Percentiles rank a stretch among this genome's conserved stretches.
Conservation (phyloP, 2,113 vertebrate genomes). For the Symphodus melops region DNA sequence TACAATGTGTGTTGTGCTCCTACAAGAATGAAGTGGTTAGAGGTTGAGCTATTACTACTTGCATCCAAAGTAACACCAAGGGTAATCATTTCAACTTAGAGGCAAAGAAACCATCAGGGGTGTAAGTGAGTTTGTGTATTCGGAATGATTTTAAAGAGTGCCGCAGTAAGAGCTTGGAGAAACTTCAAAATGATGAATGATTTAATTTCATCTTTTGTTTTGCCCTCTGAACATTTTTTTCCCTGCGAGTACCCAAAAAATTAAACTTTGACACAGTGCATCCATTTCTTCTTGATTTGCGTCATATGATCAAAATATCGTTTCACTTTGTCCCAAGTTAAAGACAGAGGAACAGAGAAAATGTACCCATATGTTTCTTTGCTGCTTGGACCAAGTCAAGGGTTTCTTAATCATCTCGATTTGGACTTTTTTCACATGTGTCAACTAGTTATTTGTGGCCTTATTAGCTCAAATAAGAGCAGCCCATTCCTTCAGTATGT, state of each 20-base stretch:
- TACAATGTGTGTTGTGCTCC: conserved; percentile 39
- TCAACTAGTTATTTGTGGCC: conserved; percentile 12
- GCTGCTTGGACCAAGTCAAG: conserved; percentile 27
- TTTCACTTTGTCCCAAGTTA: conserved; percentile 33
- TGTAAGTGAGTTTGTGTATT: neutral
- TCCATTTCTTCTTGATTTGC: conserved; percentile 40
- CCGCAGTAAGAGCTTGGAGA: conserved; percentile 47
- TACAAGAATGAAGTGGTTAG: conserved; percentile 31
- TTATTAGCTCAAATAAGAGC: conserved; percentile 12
- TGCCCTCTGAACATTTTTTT: conserved; percentile 64
- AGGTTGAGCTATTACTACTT: conserved; percentile 15
- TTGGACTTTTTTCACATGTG: conserved; percentile 2
- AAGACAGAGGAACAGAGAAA: neutral
- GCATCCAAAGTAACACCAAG: conserved; percentile 37
- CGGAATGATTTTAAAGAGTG: conserved; percentile 10
- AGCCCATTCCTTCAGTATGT: neutral
- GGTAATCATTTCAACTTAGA: conserved; percentile 45
- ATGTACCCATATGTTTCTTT: conserved; percentile 29
- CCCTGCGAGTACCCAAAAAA: conserved; percentile 20
- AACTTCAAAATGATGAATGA: conserved; percentile 69
- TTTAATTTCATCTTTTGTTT: conserved; percentile 74
- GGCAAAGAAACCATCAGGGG: conserved; percentile 10
- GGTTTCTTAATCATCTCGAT: conserved; percentile 34
- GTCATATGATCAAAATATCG: conserved; percentile 29
- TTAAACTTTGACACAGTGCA: conserved; percentile 38